These are phyloP conservation scores for Orchesella cincta DNA, from an alignment of 1,140 invertebrate genomes.

Conservation along the genomic window DNA sequence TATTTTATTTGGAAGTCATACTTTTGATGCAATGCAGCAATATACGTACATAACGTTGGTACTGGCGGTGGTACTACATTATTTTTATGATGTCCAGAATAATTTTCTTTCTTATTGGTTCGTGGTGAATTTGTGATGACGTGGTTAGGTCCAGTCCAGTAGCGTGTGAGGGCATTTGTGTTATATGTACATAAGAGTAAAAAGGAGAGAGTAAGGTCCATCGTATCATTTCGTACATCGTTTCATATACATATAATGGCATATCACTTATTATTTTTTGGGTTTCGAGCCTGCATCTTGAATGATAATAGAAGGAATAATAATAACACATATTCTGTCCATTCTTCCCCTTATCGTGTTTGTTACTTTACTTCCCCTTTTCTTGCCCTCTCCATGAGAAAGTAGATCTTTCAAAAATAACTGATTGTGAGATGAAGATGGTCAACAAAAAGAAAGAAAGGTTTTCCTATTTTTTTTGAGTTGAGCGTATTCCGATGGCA, in stretches of 20 bases:
- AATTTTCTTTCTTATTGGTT: background rate
- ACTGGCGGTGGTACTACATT: too few relatives aligned
- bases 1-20: too few relatives aligned
- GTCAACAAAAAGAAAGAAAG: background rate
- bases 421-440: background rate
- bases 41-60: too few relatives aligned
- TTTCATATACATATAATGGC: background rate
- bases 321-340: slow-evolving; percentile 14
- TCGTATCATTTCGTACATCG: background rate
- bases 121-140: slow-evolving; percentile 48
- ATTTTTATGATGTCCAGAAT: background rate
- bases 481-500: background rate
- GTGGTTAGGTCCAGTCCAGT: slow-evolving; percentile 37
- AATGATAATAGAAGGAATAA: slow-evolving; percentile 1
- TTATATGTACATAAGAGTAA: background rate
- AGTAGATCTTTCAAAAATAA: slow-evolving; percentile 30
- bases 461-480: background rate
- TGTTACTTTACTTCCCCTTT: slow-evolving; percentile 23
- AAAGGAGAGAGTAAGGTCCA: background rate
- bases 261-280: background rate
- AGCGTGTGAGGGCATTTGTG: slow-evolving; percentile 15
- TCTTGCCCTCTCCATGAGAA: slow-evolving; percentile 38
- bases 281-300: background rate
- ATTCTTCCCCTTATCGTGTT: slow-evolving; percentile 18
- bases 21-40: too few relatives aligned